Evolutionary conservation across 2,113 vertebrate species (phyloP), one percentile per base, ranked within the genome.

Genomic region (Nibea coibor): DNA sequence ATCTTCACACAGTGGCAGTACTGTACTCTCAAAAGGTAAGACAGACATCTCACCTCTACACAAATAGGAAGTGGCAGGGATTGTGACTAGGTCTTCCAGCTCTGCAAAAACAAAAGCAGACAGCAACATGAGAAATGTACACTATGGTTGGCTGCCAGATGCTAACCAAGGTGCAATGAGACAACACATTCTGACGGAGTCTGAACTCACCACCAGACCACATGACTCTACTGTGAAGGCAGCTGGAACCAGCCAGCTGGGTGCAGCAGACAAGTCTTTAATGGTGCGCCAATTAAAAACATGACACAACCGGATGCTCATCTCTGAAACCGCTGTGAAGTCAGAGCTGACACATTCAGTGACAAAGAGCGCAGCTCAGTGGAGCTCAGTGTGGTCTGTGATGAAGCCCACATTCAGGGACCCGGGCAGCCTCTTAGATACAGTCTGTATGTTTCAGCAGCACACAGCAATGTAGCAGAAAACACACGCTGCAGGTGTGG

Each of bases 201-300:
- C 59, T 15, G 26, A 54, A 72, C 78, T 81, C 63, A 48, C 73
- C 65, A 74, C 35, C 80, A 76, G 62, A 78, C 69, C 11, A n/a
- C 65, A 50, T 50, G 5, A 17, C 20, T 14, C n/a, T 3, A 2
- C 31, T 31, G 31, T 45, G 50, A 80, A 48, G 82, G 68, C 43
- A 43, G 51, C 87, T 88, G 78, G 39, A 85, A 85, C 62, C 64
- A 73, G 86, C 82, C 84, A 72, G 85, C 70, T 61, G 15, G 51
- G 59, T 62, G 62, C 53, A 77, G 48, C 61, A 59, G 53, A 75
- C 80, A 63, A 20, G 51, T 48, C 80, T 72, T 82, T 48, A 35
- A 78, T 61, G 17, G 81, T 83, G 57, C 14, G 19, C 62, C 71
- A 92, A 90, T 88, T 72, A 16, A 72, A 28, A 45, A 45, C 51